These are phyloP conservation scores for Deilephila porcellus DNA, from an alignment of 2,888 invertebrate genomes.

Conservation along the genomic window DNA sequence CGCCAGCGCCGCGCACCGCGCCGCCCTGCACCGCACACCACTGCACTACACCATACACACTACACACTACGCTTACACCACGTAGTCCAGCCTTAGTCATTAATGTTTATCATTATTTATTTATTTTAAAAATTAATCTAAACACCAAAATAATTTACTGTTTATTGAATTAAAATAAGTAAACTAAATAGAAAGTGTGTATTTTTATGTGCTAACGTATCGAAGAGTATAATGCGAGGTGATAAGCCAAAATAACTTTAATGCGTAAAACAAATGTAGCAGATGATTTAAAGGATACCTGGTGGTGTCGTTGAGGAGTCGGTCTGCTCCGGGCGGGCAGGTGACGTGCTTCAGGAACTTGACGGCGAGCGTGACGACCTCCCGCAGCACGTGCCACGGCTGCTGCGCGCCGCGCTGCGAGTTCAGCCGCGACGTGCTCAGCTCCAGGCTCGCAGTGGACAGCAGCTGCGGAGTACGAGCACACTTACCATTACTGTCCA, in stretches of 20 bases:
- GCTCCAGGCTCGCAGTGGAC: conserved; percentile 49
- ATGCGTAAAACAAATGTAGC: too few relatives aligned
- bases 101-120: too few relatives aligned
- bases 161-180: too few relatives aligned
- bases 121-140: too few relatives aligned
- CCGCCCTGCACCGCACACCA: conserved; percentile 42
- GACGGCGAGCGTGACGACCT: conserved; percentile 52
- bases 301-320: conserved; percentile 38
- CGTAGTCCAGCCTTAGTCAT: too few relatives aligned
- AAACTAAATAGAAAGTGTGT: too few relatives aligned
- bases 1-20: conserved; percentile 59
- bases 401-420: conserved; percentile 39
- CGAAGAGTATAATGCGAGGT: too few relatives aligned
- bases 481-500: too few relatives aligned
- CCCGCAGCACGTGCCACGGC: conserved; percentile 53
- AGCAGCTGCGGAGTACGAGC: conserved; percentile 48
- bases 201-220: too few relatives aligned
- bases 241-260: too few relatives aligned
- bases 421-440: conserved; percentile 51
- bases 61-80: too few relatives aligned
- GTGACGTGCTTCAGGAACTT: conserved; percentile 46
- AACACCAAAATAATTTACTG: too few relatives aligned
- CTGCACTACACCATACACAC: neutral
- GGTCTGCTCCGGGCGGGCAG: conserved; percentile 44
- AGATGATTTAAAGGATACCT: conserved; percentile 40